Percentiles rank a stretch among this genome's conserved stretches.
Evolutionary conservation across 2,888 invertebrate species (phyloP).

Genomic region (Rugalucina vietnamica): DNA sequence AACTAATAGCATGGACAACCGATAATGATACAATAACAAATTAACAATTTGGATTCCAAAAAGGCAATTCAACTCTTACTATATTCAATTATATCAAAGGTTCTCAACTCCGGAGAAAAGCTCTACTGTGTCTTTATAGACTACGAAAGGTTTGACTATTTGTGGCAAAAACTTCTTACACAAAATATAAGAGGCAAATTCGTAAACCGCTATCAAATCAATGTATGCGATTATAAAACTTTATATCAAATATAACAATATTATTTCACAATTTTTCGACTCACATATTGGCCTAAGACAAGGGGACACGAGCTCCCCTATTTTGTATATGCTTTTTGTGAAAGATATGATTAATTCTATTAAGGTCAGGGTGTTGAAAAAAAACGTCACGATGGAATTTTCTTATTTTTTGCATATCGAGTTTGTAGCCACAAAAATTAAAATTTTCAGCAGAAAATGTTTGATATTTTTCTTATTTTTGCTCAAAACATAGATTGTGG

Average conservation of each 20-base stretch:
- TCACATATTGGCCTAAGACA: not conserved
- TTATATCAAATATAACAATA: not conserved
- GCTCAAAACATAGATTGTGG: too few relatives aligned
- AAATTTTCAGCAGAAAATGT: not conserved
- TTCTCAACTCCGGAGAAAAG: not conserved
- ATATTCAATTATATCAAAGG: not conserved
- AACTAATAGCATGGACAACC: not conserved
- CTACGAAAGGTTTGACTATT: not conserved
- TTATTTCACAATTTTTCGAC: not conserved
- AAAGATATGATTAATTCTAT: not conserved
- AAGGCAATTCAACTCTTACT: not conserved
- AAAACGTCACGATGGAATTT: too few relatives aligned
- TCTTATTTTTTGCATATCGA: too few relatives aligned
- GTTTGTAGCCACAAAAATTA: not conserved
- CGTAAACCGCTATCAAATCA: not conserved
- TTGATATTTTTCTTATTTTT: not conserved
- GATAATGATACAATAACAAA: not conserved
- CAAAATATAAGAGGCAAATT: not conserved
- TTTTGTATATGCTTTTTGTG: not conserved
- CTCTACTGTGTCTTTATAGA: not conserved
- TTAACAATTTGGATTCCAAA: not conserved
- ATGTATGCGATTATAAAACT: not conserved
- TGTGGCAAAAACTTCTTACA: not conserved
- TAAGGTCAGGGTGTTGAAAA: too few relatives aligned
- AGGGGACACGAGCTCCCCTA: not conserved